Base-by-base conservation (phyloP, 92 coral and sea anemone species). In the Porites divaricata region DNA sequence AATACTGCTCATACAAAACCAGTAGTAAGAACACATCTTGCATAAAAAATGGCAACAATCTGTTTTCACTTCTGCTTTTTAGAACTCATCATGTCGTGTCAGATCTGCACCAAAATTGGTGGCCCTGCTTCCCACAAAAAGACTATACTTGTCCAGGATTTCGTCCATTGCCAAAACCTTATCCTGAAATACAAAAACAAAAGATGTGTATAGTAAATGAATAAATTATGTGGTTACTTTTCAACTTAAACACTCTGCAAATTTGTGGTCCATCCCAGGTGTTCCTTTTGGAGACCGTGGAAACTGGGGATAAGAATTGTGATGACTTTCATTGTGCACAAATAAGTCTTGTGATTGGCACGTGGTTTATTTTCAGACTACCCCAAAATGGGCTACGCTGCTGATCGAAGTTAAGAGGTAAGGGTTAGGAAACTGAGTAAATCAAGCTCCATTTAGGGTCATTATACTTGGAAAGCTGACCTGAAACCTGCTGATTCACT, bases 41-140 rank as follows among this genome's bases (percentile, higher is more conserved):
- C n/a, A 25, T 26, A 19, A 9, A 26, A 76, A 58, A 28, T 16
- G 57, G 17, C 1, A 7, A 45, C 41, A 70, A 14, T 6, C 17
- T 70, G 24, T 49, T 9, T 35, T 9, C 9, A 9, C 9, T 6
- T 8, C 2, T 48, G 16, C 12, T 54, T 22, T 51, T 78, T 72
- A 96, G 58, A 97, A 91, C 85, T 97, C 99, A 2, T 97, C 99
- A 70, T 87, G 93, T 67, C 91, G 79, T 54, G 90, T 90, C 49
- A 96, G 82, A 58, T 90, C 90, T 20, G 77, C 79, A n/a, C 99
- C 99, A 71, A 73, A 97, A 77, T 91, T 93, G 23, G 99, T 95
- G 21, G 93, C 99, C 25, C 84, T 78, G 83, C 99, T 97, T 22
- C 99, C 97, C 2, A 95, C 98, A 82, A 97, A 97, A 17, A 89